Evolutionary conservation across 2,888 invertebrate genomes (phyloP), one percentile per base, ranked within the genome.

Genomic region (Epiblema foenella): DNA sequence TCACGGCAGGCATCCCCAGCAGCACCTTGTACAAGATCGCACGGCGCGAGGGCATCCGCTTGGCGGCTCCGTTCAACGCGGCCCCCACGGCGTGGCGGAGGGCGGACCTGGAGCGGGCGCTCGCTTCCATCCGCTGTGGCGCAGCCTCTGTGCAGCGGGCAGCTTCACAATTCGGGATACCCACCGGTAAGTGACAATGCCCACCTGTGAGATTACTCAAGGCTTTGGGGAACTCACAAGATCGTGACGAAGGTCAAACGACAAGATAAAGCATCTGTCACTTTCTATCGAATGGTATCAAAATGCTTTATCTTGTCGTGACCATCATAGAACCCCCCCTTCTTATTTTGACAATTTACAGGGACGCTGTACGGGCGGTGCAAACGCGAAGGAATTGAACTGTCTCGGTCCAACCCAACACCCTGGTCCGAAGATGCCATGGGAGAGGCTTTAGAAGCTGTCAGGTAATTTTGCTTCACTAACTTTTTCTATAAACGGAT

Each of bases 351-450:
- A 4, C 17, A 51, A 42, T 54, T 70, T 60, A 1, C 60, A 95
- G 95, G 98, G 18, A 98, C 98, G 12, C 90, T 98, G 18, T 98
- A 98, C 82, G 98, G 98, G 2, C 94, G 98, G 78, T 98, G 98
- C 87, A 98, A 98, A 83, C 94, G 97, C 62, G 98, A 98, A 87
- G 98, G 98, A 60, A 98, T 98, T 78, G 98, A 98, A 87, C 90
- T 98, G 77, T 97, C 97, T 8, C 95, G 98, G 77, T 97, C 97
- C 69, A 97, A 97, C 92, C 97, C 97, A n/a, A 97, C 98, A 57
- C 98, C 98, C 11, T 98, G 98, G 98, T 97, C 97, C n/a, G 98
- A 98, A 85, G 97, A 97, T 84, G 97, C 97, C 37, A 98, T 98
- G 98, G 96, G 96, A 24, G 97, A 98, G 88, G 98, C 98, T 24